Percentiles rank a stretch among this genome's conserved stretches.
These are phyloP conservation scores for Drosophila dives DNA, from an alignment of 2,888 invertebrate species.

Conservation along the genomic window DNA sequence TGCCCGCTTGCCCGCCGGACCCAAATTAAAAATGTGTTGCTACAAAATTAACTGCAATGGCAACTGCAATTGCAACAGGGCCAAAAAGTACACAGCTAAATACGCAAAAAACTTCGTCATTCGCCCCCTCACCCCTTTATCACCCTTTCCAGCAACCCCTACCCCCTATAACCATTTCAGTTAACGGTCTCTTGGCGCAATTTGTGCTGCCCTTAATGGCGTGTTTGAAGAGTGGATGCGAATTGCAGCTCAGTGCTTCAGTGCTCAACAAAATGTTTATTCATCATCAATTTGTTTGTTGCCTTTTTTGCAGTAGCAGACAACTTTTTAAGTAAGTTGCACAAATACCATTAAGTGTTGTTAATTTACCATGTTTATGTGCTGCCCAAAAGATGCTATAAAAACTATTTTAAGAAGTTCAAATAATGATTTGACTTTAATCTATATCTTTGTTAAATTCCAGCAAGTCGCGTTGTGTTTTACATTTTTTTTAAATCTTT, in stretches of 20 bases:
- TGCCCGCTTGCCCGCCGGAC: conserved; percentile 21
- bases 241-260: conserved; percentile 14
- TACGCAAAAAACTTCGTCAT: conserved; percentile 2
- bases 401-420: background rate
- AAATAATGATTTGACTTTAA: too few relatives aligned
- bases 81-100: conserved; percentile 23
- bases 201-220: conserved; percentile 15
- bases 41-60: conserved; percentile 66
- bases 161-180: background rate
- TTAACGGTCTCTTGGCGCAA: conserved; percentile 15
- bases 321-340: conserved; percentile 32
- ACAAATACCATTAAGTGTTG: conserved; percentile 18
- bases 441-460: background rate
- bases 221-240: conserved; percentile 7
- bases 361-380: conserved; percentile 23
- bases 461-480: background rate
- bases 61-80: conserved; percentile 27
- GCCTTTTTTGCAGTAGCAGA: conserved; percentile 25
- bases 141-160: too few relatives aligned
- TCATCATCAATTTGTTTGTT: conserved; percentile 64
- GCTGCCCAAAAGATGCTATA: background rate
- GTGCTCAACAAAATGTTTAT: conserved; percentile 60
- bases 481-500: background rate
- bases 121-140: background rate
- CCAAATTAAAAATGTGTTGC: conserved; percentile 62